Evolutionary conservation across 2,113 vertebrate species (phyloP).

Genomic region (Anser cygnoides): DNA sequence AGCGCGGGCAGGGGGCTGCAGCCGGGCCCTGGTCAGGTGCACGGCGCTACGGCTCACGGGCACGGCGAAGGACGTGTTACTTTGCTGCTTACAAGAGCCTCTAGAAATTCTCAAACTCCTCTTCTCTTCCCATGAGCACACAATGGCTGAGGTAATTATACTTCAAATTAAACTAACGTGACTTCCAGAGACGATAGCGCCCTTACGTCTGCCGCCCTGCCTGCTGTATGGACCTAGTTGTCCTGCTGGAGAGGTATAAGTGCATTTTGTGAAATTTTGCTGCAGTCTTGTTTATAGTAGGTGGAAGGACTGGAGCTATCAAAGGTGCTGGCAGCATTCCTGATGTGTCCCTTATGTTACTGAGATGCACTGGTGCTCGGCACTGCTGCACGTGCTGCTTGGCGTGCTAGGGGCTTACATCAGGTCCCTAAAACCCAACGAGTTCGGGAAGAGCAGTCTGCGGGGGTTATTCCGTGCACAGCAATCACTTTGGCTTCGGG

Average conservation of each 20-base stretch:
- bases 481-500: fast-evolving
- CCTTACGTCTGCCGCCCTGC: fast-evolving
- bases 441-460: background rate
- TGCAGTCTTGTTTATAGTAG: background rate
- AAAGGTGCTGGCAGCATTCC: background rate
- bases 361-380: background rate
- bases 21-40: background rate
- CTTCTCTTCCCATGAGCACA: background rate
- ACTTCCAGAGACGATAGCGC: background rate
- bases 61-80: fast-evolving
- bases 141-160: background rate
- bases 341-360: fast-evolving
- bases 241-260: background rate
- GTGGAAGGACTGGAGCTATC: background rate
- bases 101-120: background rate
- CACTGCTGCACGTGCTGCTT: background rate
- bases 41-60: background rate
- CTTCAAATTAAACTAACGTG: no score
- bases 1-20: background rate
- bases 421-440: no score
- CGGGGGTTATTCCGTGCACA: fast-evolving
- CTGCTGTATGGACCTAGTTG: background rate
- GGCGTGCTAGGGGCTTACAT: background rate
- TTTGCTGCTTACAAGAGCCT: background rate
- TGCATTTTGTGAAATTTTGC: background rate